These are phyloP conservation scores for Halcyon senegalensis DNA, from an alignment of 2,113 vertebrate genomes.

Conservation along the genomic window DNA sequence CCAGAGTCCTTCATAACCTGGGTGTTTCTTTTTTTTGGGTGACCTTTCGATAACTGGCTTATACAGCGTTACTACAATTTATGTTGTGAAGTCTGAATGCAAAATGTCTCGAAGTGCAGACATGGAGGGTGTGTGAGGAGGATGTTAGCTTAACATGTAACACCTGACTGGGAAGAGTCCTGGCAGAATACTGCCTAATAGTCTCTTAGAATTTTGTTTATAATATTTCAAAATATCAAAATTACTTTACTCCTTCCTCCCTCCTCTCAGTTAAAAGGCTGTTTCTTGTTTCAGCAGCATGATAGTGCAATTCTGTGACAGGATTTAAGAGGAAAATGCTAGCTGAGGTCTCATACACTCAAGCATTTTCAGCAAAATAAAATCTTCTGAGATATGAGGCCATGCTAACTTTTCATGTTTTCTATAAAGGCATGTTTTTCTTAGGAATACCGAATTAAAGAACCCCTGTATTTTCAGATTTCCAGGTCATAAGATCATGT, in stretches of 20 bases:
- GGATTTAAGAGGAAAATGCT: neutral
- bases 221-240: neutral
- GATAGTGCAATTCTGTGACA: neutral
- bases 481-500: neutral
- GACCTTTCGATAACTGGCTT: conserved; percentile 13
- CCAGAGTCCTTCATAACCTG: neutral
- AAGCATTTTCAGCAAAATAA: neutral
- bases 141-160: neutral
- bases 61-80: neutral
- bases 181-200: neutral
- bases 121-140: neutral
- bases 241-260: neutral
- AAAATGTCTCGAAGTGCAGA: neutral
- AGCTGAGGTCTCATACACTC: neutral
- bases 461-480: neutral
- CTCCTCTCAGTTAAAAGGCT: neutral
- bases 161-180: conserved; percentile 11
- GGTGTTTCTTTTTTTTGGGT: neutral
- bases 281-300: neutral
- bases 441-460: neutral
- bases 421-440: neutral
- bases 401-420: neutral
- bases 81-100: neutral
- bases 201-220: neutral
- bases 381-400: neutral